Evolutionary conservation across 2,888 invertebrate species (phyloP).

Genomic region (Anoplius nigerrimus): DNA sequence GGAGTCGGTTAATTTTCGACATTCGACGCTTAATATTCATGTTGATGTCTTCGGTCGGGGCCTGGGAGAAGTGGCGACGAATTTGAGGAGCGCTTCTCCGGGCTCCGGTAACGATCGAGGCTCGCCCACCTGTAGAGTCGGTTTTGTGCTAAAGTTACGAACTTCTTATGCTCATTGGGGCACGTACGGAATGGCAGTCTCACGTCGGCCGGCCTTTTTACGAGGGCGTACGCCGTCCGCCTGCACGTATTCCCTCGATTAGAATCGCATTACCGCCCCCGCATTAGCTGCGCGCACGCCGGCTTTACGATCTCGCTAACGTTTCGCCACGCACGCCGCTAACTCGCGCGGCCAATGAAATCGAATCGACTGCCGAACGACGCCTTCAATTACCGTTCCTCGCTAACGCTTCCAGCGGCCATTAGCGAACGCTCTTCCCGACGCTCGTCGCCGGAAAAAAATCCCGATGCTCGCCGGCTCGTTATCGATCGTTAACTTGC

Average conservation of each 20-base stretch:
- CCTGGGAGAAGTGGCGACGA: slow-evolving; percentile 16
- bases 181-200: slow-evolving; percentile 11
- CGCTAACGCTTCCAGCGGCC: too few species aligned
- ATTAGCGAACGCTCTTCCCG: too few species aligned
- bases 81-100: slow-evolving; percentile 20
- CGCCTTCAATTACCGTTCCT: too few species aligned
- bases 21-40: not conserved
- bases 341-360: too few species aligned
- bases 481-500: not conserved
- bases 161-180: slow-evolving; percentile 48
- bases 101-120: slow-evolving; percentile 41
- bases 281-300: slow-evolving; percentile 1
- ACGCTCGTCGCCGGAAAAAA: not conserved
- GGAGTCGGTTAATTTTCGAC: not conserved
- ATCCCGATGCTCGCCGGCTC: not conserved
- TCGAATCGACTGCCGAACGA: too few species aligned
- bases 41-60: not conserved
- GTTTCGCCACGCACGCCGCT: not conserved
- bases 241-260: slow-evolving; percentile 12
- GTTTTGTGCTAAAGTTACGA: slow-evolving; percentile 35
- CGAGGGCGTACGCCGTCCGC: not conserved
- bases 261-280: slow-evolving; percentile 11
- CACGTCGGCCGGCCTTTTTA: slow-evolving; percentile 20
- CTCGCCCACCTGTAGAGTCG: slow-evolving; percentile 60
- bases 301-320: slow-evolving; percentile 7